Evolutionary conservation across 2,888 invertebrate genomes (phyloP).

Genomic region (Drosophila prostipennis): DNA sequence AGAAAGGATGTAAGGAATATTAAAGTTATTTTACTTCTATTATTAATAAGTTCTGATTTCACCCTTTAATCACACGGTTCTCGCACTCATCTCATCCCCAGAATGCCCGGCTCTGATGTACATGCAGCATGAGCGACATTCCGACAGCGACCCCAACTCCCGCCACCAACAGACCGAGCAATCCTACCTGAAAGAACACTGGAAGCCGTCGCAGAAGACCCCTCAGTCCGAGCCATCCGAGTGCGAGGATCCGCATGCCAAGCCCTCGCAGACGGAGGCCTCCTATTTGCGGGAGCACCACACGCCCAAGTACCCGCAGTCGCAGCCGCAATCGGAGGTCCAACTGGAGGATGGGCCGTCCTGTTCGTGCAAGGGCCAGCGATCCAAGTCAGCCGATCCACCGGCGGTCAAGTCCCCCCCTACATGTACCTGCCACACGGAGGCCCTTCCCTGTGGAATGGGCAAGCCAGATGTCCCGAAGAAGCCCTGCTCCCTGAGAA

Average conservation of each 20-base stretch:
- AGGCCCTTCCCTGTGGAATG: neutral
- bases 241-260: slow-evolving; percentile 6
- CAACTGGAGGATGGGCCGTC: neutral
- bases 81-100: slow-evolving; percentile 41
- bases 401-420: slow-evolving; percentile 1
- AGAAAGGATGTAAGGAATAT: too few relatives aligned
- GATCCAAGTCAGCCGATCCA: slow-evolving; percentile 15
- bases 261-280: slow-evolving; percentile 38
- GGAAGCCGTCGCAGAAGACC: slow-evolving; percentile 19
- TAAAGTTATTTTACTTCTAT: neutral
- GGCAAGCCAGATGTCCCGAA: neutral
- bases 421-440: neutral
- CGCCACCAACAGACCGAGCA: slow-evolving; percentile 50
- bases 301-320: neutral
- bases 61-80: neutral
- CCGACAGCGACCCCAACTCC: slow-evolving; percentile 12
- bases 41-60: neutral
- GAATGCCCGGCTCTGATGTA: slow-evolving; percentile 68
- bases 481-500: neutral
- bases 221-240: neutral
- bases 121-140: slow-evolving; percentile 56
- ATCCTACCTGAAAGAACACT: slow-evolving; percentile 47
- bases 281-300: slow-evolving; percentile 31
- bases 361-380: neutral
- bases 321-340: neutral